Percentiles rank a stretch among this genome's conserved stretches.
phyloP scores from a whole-genome alignment of 2,888 invertebrate species.

The Eupithecia pulchellata region DNA sequence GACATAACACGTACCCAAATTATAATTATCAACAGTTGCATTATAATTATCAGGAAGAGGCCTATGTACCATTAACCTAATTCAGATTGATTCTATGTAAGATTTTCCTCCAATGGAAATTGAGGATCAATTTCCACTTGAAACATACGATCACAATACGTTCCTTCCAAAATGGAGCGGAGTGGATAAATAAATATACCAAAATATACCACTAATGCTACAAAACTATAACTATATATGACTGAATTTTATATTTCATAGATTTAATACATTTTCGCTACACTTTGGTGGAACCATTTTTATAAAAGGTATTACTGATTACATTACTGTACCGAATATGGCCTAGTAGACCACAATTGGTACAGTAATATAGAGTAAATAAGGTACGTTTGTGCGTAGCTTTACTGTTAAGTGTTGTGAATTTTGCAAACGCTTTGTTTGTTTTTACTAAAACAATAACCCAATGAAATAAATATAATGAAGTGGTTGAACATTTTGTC shows the following conservation, averaged over 20 bases:
- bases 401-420: constrained; percentile 4
- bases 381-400: not conserved
- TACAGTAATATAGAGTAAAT: not conserved
- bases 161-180: not conserved
- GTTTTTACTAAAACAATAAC: constrained; percentile 12
- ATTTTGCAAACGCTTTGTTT: constrained; percentile 18
- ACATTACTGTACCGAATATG: too few relatives aligned
- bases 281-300: constrained; percentile 1
- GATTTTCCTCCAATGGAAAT: not conserved
- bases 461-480: not conserved
- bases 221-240: not conserved
- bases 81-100: not conserved
- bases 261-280: not conserved
- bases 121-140: too few relatives aligned
- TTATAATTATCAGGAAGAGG: not conserved
- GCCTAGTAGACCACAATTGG: not conserved
- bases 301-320: too few relatives aligned
- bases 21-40: too few relatives aligned
- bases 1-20: too few relatives aligned
- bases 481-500: constrained; percentile 9
- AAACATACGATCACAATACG: too few relatives aligned
- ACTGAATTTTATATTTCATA: not conserved
- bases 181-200: not conserved
- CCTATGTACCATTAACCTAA: not conserved
- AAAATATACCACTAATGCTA: not conserved